Evolutionary conservation across 2,797 vertebrate genomes (phyloP), one percentile per base, ranked within the genome.

Genomic region (Chiloscyllium punctatum): DNA sequence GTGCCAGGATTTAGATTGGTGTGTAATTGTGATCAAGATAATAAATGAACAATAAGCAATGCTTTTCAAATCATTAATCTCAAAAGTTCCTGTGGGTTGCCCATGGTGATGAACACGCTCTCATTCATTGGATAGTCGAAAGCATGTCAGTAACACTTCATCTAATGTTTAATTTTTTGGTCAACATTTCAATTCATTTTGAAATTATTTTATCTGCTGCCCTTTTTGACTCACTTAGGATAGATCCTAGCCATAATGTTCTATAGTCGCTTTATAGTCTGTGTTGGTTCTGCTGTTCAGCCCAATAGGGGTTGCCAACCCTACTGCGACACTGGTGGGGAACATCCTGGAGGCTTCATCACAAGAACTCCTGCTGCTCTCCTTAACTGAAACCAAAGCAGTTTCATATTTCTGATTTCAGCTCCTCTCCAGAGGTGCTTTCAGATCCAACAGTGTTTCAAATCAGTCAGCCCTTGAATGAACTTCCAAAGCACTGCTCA

Each of bases 21-120:
- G 90, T 69, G 90, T 69, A 92, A 92, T 69, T 92, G 66, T 42
- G 90, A 92, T 69, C n/a, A 69, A 66, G 90, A 92, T 69, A 92
- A 69, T 42, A 92, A 91, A 42, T 92, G 90, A 92, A 92, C 90
- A 92, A 92, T 92, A 92, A 42, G n/a, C 23, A 25, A 21, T 69
- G 90, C n/a, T 69, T 92, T 92, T 92, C 25, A 92, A 92, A 69
- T 92, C 66, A 42, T 92, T 69, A 92, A 92, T 69, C 66, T 68
- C 62, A 84, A 69, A 48, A 92, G 66, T 69, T 37, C 62, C n/a
- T 69, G n/a, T 92, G 66, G 90, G 90, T 23, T 92, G 33, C 16
- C 37, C 37, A 0, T 92, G 62, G 66, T 92, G 62, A 92, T 92
- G 62, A 92, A 42, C 62, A 11, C 7, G 42, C 90, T 69, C n/a